Conservation (phyloP, 2,113 vertebrate species). For the Oryzias woworae region DNA sequence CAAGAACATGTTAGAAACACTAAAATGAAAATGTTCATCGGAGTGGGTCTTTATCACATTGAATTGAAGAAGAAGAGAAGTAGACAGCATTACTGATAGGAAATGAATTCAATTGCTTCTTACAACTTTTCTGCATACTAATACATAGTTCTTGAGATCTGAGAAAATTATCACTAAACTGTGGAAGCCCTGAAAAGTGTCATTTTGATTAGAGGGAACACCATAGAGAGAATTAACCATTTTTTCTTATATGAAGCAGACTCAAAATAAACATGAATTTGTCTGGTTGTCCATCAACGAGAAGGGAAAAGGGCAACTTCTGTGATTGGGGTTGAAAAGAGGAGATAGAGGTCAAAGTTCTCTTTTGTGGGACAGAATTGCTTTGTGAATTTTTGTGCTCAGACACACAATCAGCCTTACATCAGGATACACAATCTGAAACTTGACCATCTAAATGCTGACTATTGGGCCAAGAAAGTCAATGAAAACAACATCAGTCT, state of each 20-base stretch:
- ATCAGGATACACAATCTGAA: neutral
- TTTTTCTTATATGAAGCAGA: neutral
- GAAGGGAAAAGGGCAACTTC: constrained; percentile 15
- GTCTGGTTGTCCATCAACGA: constrained; percentile 7
- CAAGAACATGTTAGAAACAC: too few species aligned
- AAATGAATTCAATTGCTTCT: too few species aligned
- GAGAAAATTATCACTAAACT: too few species aligned
- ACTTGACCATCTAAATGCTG: constrained; percentile 46
- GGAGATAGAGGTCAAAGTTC: constrained; percentile 47
- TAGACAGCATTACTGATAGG: too few species aligned
- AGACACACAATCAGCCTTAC: neutral
- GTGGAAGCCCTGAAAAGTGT: too few species aligned
- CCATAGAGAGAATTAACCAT: neutral
- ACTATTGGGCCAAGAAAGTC: constrained; percentile 36
- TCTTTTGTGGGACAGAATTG: constrained; percentile 54
- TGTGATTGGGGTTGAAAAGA: constrained; percentile 51
- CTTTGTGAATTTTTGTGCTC: constrained; percentile 49
- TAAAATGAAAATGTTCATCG: too few species aligned
- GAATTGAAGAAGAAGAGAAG: too few species aligned
- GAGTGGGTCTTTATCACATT: too few species aligned
- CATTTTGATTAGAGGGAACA: neutral
- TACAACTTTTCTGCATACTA: too few species aligned
- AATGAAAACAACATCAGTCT: constrained; percentile 54
- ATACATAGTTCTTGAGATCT: too few species aligned
- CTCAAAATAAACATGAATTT: neutral